phyloP scores from a whole-genome alignment of 2,113 vertebrate genomes.

The Cyphomyrus plagiostoma region DNA sequence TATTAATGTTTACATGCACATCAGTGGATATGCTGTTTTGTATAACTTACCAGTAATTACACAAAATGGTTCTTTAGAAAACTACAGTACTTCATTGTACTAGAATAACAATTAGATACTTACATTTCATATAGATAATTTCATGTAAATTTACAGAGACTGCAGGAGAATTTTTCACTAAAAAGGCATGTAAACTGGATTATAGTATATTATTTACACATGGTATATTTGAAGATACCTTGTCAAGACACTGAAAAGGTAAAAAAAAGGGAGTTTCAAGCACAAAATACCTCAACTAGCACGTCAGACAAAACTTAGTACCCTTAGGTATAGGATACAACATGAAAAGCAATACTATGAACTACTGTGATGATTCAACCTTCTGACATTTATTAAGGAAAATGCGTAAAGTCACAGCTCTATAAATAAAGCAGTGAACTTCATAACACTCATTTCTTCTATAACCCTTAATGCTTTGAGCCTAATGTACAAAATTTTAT shows the following conservation, averaged over 20 bases:
- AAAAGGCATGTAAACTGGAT: neutral
- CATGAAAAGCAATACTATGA: neutral
- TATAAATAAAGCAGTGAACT: neutral
- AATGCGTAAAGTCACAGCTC: neutral
- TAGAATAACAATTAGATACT: neutral
- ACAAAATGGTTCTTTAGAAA: neutral
- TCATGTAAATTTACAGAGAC: neutral
- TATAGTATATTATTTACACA: neutral
- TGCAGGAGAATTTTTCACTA: neutral
- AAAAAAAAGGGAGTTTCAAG: neutral
- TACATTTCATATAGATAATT: neutral
- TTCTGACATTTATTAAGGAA: neutral
- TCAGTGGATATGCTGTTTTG: neutral
- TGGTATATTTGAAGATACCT: neutral
- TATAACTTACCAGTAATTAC: neutral
- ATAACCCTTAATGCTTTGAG: neutral
- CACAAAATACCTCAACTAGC: neutral
- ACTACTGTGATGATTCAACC: neutral
- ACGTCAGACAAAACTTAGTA: neutral
- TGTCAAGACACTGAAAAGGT: neutral
- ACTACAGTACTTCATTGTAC: neutral
- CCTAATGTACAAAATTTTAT: neutral
- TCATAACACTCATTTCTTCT: neutral
- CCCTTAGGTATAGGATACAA: neutral
- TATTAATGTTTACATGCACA: constrained; percentile 1